Conservation (phyloP, 1,140 invertebrate genomes). For the Dinoponera quadriceps region DNA sequence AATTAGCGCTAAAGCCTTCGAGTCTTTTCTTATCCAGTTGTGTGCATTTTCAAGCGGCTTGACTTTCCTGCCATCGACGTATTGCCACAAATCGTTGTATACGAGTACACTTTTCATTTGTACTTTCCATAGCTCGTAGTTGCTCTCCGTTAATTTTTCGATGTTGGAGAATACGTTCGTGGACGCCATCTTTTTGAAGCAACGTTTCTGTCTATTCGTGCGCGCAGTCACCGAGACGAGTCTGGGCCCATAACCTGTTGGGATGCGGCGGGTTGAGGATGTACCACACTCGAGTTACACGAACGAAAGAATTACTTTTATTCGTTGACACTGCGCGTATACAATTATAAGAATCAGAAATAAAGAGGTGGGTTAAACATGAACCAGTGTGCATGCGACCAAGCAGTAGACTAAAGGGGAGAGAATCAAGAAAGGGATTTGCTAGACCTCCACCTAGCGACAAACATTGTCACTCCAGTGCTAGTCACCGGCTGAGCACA, state of each 20-base stretch:
- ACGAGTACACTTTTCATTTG: constrained; percentile 43
- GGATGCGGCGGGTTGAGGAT: too few relatives aligned
- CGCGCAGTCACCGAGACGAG: neutral
- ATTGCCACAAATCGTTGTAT: constrained; percentile 15
- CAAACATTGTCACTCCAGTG: too few relatives aligned
- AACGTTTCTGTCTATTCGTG: neutral
- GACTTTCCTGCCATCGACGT: neutral
- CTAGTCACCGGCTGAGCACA: too few relatives aligned
- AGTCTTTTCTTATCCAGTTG: constrained; percentile 13
- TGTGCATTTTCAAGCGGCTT: neutral
- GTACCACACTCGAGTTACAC: too few relatives aligned
- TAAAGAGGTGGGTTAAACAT: too few relatives aligned
- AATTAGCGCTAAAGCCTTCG: neutral
- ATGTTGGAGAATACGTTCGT: neutral
- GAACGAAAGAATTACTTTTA: too few relatives aligned
- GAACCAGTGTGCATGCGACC: too few relatives aligned
- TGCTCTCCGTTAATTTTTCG: constrained; percentile 5
- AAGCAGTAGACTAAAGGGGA: too few relatives aligned
- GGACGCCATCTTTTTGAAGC: neutral
- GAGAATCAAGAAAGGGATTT: too few relatives aligned
- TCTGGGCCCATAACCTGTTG: constrained; percentile 41
- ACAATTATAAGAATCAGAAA: too few relatives aligned
- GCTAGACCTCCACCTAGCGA: too few relatives aligned
- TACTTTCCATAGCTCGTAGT: constrained; percentile 40
- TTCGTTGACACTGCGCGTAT: too few relatives aligned